phyloP scores from a whole-genome alignment of 2,888 invertebrate genomes.

The Apodemia mormo region DNA sequence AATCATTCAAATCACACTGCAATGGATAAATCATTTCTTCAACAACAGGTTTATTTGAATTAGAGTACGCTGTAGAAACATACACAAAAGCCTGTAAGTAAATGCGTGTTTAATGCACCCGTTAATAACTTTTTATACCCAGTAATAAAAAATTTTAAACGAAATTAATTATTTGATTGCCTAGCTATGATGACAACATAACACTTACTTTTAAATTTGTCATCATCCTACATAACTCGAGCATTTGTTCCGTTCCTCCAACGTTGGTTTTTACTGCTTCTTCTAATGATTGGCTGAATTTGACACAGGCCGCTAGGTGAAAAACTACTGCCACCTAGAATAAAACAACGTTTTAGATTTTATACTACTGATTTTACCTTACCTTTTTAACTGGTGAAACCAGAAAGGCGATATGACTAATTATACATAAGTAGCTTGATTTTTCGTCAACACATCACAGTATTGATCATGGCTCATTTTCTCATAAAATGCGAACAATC shows the following conservation, averaged over 20 bases:
- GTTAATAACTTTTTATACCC: no score
- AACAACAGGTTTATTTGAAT: conserved; percentile 20
- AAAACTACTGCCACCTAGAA: conserved; percentile 40
- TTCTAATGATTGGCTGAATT: conserved; percentile 48
- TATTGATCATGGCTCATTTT: no score
- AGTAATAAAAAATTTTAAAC: no score
- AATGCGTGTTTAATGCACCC: not conserved
- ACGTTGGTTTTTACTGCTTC: conserved; percentile 47
- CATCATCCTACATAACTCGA: conserved; percentile 49
- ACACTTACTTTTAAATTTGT: conserved; percentile 48
- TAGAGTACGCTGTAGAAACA: conserved; percentile 32
- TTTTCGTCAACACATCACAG: no score
- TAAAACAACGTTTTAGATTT: no score
- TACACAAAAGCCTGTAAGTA: conserved; percentile 33
- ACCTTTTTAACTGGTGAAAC: no score
- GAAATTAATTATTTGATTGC: no score
- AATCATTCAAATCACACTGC: conserved; percentile 9
- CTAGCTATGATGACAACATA: not conserved
- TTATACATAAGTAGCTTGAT: no score
- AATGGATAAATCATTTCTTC: conserved; percentile 32
- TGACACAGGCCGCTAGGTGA: conserved; percentile 55
- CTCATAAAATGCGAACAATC: no score
- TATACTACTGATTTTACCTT: no score
- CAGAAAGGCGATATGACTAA: no score
- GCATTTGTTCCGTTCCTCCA: conserved; percentile 48